phyloP scores from a whole-genome alignment of 2,888 invertebrate species.

The Drosophila anomalata region DNA sequence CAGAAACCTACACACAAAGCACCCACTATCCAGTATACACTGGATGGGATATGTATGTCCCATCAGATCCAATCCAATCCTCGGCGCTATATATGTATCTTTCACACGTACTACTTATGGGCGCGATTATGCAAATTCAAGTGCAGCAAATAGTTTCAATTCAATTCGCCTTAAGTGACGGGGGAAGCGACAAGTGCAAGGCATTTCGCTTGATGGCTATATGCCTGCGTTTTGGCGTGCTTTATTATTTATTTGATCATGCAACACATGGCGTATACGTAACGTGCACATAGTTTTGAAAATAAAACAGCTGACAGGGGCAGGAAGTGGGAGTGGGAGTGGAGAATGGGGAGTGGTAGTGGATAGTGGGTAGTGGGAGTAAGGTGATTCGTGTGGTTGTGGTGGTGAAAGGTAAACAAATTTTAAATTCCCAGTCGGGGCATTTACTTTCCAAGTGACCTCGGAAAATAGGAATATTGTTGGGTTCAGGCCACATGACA shows the following conservation, averaged over 20 bases:
- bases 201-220: conserved; percentile 35
- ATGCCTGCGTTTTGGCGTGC: conserved; percentile 35
- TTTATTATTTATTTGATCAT: conserved; percentile 46
- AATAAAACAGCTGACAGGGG: conserved; percentile 38
- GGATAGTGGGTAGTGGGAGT: not conserved
- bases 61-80: too few species aligned
- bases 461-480: conserved; percentile 34
- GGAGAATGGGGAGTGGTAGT: conserved; percentile 25
- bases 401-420: conserved; percentile 61
- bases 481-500: conserved; percentile 13
- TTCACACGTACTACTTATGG: conserved; percentile 25
- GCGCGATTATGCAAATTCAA: conserved; percentile 23
- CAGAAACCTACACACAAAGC: not conserved
- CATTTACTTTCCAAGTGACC: conserved; percentile 38
- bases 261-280: conserved; percentile 52
- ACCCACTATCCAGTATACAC: not conserved
- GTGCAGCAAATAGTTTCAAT: conserved; percentile 65
- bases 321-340: conserved; percentile 2
- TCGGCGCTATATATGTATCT: conserved; percentile 13
- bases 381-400: conserved; percentile 6
- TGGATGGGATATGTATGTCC: too few species aligned
- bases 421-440: conserved; percentile 44
- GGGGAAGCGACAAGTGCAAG: conserved; percentile 48
- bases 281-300: not conserved
- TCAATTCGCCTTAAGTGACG: conserved; percentile 64